phyloP scores from a whole-genome alignment of 2,888 invertebrate species.

The Noctua janthe region DNA sequence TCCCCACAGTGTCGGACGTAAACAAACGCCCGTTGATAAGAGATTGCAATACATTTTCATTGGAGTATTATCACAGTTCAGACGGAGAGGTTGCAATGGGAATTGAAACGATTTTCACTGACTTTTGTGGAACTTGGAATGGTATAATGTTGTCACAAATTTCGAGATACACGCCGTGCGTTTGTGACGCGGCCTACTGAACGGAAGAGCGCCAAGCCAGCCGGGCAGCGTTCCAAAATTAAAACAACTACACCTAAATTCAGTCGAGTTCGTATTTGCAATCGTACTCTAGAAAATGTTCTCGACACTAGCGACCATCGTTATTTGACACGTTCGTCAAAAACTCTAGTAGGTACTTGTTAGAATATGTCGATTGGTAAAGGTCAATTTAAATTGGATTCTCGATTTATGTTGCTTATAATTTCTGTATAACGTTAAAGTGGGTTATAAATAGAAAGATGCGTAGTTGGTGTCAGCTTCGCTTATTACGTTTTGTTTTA shows the following conservation, averaged over 20 bases:
- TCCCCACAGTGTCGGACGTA: conserved; percentile 75
- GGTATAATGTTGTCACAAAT: conserved; percentile 69
- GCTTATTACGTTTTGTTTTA: conserved; percentile 31
- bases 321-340: conserved; percentile 66
- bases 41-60: conserved; percentile 74
- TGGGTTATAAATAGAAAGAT: conserved; percentile 47
- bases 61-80: conserved; percentile 63
- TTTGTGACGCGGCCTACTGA: conserved; percentile 80
- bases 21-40: conserved; percentile 76
- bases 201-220: conserved; percentile 79
- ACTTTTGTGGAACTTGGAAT: conserved; percentile 55
- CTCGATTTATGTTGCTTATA: conserved; percentile 20
- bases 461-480: conserved; percentile 20
- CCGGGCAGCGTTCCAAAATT: conserved; percentile 88
- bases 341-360: conserved; percentile 29
- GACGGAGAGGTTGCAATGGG: conserved; percentile 4
- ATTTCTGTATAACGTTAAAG: conserved; percentile 28
- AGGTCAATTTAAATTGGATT: conserved; percentile 54
- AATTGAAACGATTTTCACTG: conserved; percentile 57
- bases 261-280: conserved; percentile 76
- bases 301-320: conserved; percentile 67
- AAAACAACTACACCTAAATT: conserved; percentile 85
- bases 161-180: conserved; percentile 77
- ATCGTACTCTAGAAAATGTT: conserved; percentile 74
- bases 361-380: conserved; percentile 23